Evolutionary conservation across 1,140 invertebrate species (phyloP).

Genomic region (Psilanteris sp.): DNA sequence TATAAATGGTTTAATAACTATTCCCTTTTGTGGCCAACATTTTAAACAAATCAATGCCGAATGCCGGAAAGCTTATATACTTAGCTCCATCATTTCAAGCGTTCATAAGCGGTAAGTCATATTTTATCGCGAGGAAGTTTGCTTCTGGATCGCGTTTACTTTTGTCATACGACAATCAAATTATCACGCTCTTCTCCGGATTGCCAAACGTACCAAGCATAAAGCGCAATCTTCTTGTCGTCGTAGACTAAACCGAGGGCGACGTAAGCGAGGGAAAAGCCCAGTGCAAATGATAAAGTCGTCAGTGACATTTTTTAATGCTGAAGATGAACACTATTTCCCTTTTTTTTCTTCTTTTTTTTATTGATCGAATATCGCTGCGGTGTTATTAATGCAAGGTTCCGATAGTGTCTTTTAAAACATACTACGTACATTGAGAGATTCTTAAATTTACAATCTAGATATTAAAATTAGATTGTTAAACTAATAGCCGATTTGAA

Average conservation of each 20-base stretch:
- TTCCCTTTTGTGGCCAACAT: no score
- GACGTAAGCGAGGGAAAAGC: slow-evolving; percentile 50
- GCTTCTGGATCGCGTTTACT: slow-evolving; percentile 52
- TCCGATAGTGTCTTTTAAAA: no score
- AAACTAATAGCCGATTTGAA: no score
- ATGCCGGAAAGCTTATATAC: slow-evolving; percentile 8
- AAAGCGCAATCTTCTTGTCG: slow-evolving; percentile 63
- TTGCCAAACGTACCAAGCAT: slow-evolving; percentile 47
- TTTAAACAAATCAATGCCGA: slow-evolving; percentile 2
- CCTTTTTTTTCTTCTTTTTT: slow-evolving; percentile 18
- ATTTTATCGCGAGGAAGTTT: slow-evolving; percentile 34
- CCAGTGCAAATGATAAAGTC: slow-evolving; percentile 30
- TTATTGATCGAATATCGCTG: no score
- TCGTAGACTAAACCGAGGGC: slow-evolving; percentile 43
- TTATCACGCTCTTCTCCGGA: slow-evolving; percentile 65
- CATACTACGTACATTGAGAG: no score
- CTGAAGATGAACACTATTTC: slow-evolving; percentile 46
- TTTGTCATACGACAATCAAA: slow-evolving; percentile 68
- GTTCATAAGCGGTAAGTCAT: slow-evolving; percentile 27
- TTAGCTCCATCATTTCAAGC: slow-evolving; percentile 14
- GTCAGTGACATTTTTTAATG: slow-evolving; percentile 48
- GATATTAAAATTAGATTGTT: no score
- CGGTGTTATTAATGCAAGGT: no score
- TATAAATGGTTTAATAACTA: no score
- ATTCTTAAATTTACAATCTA: no score